These are phyloP conservation scores for Brachionus calyciflorus DNA, from an alignment of 1,140 invertebrate genomes.

Conservation along the genomic window DNA sequence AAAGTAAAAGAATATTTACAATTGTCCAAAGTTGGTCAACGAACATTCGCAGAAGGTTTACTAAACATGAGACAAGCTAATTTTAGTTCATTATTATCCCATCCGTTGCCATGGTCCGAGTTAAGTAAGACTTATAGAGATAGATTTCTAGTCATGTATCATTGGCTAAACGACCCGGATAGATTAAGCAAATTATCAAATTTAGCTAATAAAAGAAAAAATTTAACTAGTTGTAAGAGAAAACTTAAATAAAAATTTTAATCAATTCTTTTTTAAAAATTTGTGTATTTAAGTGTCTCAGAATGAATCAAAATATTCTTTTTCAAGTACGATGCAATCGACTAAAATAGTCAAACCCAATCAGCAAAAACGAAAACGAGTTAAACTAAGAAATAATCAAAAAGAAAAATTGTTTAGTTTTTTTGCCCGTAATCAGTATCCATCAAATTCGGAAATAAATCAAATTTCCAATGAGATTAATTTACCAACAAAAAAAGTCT, in stretches of 20 bases:
- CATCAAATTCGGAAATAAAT: slow-evolving; percentile 21
- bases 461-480: slow-evolving; percentile 25
- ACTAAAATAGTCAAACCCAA: background rate
- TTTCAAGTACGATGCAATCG: background rate
- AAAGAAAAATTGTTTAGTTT: slow-evolving; percentile 7
- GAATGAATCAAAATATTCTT: background rate
- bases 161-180: slow-evolving; percentile 37
- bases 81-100: slow-evolving; percentile 38
- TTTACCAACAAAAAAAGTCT: slow-evolving; percentile 17
- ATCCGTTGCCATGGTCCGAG: slow-evolving; percentile 28
- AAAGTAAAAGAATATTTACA: slow-evolving; percentile 41
- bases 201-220: background rate
- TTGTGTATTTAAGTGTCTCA: background rate
- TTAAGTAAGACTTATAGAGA: slow-evolving; percentile 40
- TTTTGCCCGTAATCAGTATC: slow-evolving; percentile 35
- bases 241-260: background rate
- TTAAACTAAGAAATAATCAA: slow-evolving; percentile 31
- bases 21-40: slow-evolving; percentile 5
- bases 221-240: background rate
- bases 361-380: slow-evolving; percentile 34
- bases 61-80: slow-evolving; percentile 44
- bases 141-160: slow-evolving; percentile 24
- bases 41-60: slow-evolving; percentile 18
- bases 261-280: background rate
- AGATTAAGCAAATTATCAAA: background rate